These are phyloP conservation scores for Pseudopipra pipra DNA, from an alignment of 2,113 vertebrate genomes.

Conservation along the genomic window DNA sequence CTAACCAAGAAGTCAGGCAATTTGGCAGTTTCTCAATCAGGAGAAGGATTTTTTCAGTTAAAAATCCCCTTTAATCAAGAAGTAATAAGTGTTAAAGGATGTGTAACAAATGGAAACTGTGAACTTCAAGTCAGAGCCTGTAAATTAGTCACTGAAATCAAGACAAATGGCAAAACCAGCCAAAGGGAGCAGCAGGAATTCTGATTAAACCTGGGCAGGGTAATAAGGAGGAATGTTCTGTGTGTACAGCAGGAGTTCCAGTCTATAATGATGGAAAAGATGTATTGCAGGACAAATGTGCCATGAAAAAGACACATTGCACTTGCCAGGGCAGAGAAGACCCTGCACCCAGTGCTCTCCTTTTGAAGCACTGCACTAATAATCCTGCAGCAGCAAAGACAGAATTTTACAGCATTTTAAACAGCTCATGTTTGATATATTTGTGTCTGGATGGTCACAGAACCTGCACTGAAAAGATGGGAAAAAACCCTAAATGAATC, in stretches of 20 bases:
- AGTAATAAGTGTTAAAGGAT: neutral
- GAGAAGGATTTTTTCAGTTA: neutral
- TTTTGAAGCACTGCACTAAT: neutral
- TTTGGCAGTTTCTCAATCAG: neutral
- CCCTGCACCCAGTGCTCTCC: too few species aligned
- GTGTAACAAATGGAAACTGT: neutral
- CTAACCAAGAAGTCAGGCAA: neutral
- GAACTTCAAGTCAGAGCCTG: neutral
- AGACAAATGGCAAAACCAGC: neutral
- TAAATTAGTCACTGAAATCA: neutral
- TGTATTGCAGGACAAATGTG: neutral
- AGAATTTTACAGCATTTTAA: neutral
- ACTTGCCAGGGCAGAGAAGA: neutral
- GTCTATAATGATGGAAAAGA: neutral
- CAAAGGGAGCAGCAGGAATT: neutral
- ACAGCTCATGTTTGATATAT: accelerated
- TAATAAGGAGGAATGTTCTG: neutral
- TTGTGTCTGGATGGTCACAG: neutral
- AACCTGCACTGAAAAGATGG: neutral
- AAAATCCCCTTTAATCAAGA: neutral
- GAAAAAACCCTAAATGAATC: neutral
- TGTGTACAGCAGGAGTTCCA: neutral
- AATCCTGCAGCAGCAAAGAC: neutral
- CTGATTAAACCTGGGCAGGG: neutral
- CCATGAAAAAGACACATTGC: neutral